Percentiles rank a stretch among this genome's conserved stretches.
These are phyloP conservation scores for Diplodus sargus DNA, from an alignment of 2,797 vertebrate genomes.

Conservation along the genomic window DNA sequence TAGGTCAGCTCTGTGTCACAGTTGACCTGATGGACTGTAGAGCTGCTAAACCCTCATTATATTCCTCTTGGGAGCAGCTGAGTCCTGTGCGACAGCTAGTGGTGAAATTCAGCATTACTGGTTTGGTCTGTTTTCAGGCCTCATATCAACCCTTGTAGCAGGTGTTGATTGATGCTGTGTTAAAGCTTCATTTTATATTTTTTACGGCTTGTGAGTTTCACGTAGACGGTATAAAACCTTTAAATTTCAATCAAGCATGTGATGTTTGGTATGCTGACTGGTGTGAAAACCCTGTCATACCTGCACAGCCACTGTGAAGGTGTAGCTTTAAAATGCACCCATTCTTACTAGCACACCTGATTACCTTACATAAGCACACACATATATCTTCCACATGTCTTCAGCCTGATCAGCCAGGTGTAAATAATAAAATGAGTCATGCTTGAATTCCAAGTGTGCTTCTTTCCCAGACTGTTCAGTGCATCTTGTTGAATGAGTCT, in stretches of 20 bases:
- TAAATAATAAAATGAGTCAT: slow-evolving; percentile 7
- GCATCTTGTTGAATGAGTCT: background rate
- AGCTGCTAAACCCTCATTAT: too few relatives aligned
- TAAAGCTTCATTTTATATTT: background rate
- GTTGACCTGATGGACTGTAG: too few relatives aligned
- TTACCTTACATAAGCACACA: background rate
- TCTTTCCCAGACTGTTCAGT: background rate
- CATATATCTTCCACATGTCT: slow-evolving; percentile 9
- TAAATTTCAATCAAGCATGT: background rate
- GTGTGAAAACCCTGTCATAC: background rate
- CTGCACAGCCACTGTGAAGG: background rate
- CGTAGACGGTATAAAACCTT: background rate
- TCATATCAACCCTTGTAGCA: too few relatives aligned
- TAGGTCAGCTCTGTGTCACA: too few relatives aligned
- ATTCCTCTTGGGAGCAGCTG: too few relatives aligned
- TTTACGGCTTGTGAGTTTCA: background rate
- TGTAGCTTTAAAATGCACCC: background rate
- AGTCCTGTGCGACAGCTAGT: too few relatives aligned
- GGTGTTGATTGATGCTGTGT: background rate
- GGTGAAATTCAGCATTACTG: too few relatives aligned
- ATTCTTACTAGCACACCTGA: background rate
- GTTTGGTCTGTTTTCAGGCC: too few relatives aligned
- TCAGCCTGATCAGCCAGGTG: slow-evolving; percentile 15
- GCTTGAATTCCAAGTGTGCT: background rate
- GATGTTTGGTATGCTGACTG: background rate